phyloP scores from a whole-genome alignment of 1,140 invertebrate species.

The Pygmarrhopalites habei region DNA sequence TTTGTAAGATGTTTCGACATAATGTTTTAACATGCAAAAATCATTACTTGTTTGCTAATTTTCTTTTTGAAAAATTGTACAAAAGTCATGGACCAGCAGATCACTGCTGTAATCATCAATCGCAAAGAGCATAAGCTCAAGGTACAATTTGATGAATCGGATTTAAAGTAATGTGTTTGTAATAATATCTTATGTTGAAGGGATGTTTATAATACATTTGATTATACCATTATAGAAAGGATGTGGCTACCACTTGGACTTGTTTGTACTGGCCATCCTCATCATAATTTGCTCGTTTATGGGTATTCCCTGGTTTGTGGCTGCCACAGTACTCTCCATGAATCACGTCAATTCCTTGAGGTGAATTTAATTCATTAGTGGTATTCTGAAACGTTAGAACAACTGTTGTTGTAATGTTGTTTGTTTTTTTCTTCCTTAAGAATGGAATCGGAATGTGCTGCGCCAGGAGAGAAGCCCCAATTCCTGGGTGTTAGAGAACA shows the following conservation, averaged over 20 bases:
- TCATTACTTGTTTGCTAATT: too few relatives aligned
- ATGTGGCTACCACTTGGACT: slow-evolving; percentile 94
- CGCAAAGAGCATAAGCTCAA: slow-evolving; percentile 92
- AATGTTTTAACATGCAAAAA: slow-evolving; percentile 88
- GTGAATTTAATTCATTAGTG: background rate
- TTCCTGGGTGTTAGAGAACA: slow-evolving; percentile 97
- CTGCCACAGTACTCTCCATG: slow-evolving; percentile 74
- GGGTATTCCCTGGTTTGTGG: slow-evolving; percentile 89
- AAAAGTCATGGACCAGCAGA: slow-evolving; percentile 99
- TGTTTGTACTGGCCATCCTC: slow-evolving; percentile 84
- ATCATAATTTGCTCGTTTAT: slow-evolving; percentile 88
- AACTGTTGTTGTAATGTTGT: too few relatives aligned
- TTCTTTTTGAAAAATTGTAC: too few relatives aligned
- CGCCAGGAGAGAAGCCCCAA: slow-evolving; percentile 95
- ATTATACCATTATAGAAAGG: slow-evolving; percentile 71
- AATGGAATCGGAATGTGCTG: slow-evolving; percentile 90
- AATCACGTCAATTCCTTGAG: slow-evolving; percentile 83
- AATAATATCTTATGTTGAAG: too few relatives aligned
- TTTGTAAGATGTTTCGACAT: slow-evolving; percentile 99
- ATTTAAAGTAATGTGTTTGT: too few relatives aligned
- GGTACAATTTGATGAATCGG: too few relatives aligned
- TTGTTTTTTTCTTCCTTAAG: too few relatives aligned
- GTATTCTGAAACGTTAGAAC: too few relatives aligned
- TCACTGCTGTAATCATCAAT: slow-evolving; percentile 97
- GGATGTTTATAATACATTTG: too few relatives aligned